A percentile compares a stretch with the other conserved stretches of the same genome.
Conservation (phyloP, 2,888 invertebrate species). For the Clunio marinus region DNA sequence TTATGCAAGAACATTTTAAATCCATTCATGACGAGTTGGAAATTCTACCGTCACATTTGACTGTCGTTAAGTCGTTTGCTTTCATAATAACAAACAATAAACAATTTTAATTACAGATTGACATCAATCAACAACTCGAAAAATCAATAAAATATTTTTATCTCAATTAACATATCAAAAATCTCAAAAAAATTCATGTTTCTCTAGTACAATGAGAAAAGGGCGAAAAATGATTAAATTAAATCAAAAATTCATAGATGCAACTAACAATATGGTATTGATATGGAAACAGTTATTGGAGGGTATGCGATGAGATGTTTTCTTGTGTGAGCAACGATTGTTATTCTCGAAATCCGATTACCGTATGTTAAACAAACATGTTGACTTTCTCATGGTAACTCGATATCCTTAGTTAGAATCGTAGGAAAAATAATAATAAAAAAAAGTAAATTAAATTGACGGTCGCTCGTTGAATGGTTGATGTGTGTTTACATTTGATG, state of each 20-base stretch:
- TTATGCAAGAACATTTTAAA: too few relatives aligned
- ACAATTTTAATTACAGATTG: not conserved
- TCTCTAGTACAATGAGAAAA: too few relatives aligned
- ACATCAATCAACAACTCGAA: not conserved
- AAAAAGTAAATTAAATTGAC: slow-evolving; percentile 13
- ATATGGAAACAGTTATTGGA: slow-evolving; percentile 11
- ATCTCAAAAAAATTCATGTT: not conserved
- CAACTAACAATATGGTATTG: not conserved
- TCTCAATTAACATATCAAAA: slow-evolving; percentile 20
- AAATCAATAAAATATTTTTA: not conserved
- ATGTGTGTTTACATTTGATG: slow-evolving; percentile 3
- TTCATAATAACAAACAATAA: too few relatives aligned
- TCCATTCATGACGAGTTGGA: too few relatives aligned
- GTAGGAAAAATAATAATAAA: not conserved
- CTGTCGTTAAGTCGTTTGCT: too few relatives aligned
- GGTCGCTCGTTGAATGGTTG: slow-evolving; percentile 6
- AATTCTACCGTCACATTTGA: too few relatives aligned
- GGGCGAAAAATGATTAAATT: not conserved
- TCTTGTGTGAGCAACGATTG: not conserved
- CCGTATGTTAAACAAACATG: slow-evolving; percentile 33
- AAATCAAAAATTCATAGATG: slow-evolving; percentile 8
- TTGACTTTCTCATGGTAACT: slow-evolving; percentile 38
- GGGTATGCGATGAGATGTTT: not conserved
- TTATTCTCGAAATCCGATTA: slow-evolving; percentile 34
- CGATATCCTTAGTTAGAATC: slow-evolving; percentile 6